Evolutionary conservation across 2,797 vertebrate species (phyloP).

Genomic region (Peromyscus melanophrys): DNA sequence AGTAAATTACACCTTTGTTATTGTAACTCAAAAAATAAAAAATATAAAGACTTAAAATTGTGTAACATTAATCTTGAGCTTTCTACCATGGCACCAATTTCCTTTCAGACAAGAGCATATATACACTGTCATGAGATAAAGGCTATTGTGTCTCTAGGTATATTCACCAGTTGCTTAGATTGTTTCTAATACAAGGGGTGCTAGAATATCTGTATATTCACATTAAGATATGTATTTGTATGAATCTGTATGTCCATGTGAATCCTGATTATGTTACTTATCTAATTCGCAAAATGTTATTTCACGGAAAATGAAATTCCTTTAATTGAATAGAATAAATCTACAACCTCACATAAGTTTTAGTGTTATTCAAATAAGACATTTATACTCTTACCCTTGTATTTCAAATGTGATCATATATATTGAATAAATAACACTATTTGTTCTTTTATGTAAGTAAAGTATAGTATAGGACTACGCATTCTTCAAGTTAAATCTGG

Average conservation of each 20-base stretch:
- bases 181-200: not conserved
- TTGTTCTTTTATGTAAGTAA: not conserved
- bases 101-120: not conserved
- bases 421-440: not conserved
- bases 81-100: accelerated
- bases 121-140: not conserved
- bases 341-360: not conserved
- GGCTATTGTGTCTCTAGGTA: not conserved
- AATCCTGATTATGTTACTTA: not conserved
- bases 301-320: not conserved
- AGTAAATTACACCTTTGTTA: not conserved
- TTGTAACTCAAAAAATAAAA: not conserved
- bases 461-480: not conserved
- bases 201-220: not conserved
- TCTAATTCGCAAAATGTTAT: not conserved
- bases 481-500: not conserved
- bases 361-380: not conserved
- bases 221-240: not conserved
- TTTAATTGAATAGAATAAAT: not conserved
- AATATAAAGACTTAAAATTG: not conserved
- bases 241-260: not conserved
- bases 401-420: not conserved
- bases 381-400: not conserved
- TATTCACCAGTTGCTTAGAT: not conserved
- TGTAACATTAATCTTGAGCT: not conserved